Evolutionary conservation across 2,797 vertebrate genomes (phyloP), one percentile per base, ranked within the genome.

Genomic region (Poecilia wingei): DNA sequence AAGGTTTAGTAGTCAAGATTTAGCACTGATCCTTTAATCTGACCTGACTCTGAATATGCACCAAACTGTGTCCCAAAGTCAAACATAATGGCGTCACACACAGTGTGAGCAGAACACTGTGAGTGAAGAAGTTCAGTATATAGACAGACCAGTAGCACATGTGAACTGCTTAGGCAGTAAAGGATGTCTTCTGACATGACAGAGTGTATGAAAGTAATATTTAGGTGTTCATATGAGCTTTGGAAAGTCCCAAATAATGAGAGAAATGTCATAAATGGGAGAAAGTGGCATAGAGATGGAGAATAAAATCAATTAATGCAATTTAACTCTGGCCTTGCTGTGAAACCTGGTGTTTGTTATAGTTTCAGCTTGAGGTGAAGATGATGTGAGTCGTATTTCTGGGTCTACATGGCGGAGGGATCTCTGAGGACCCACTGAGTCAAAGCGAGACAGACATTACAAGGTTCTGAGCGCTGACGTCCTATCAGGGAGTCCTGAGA

Each of bases 311-410:
- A 25, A 25, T 12, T 41, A 45, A 76, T 36, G 59, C 28, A 74
- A 28, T 61, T 33, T 20, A 61, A 33, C 87, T 87, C 43, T 20
- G 28, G 80, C 66, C 64, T 36, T 82, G 79, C 76, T 86, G 80
- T 74, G 86, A 86, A 85, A 64, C 31, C 86, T 89, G 55, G n/a
- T 77, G 81, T 85, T 79, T 33, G 13, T 64, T 70, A 7, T 71
- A 31, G 73, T 6, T 70, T 57, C 13, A 61, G 28, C 73, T 84
- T 59, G 64, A 76, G 33, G 47, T 74, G 39, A 6, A 28, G 81
- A 77, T 85, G 73, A 74, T 47, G 61, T 46, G 82, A 74, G 51
- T 14, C 12, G 76, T 70, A 79, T 84, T 85, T 80, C 76, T 77
- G 59, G n/a, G 84, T 84, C 74, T 78, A 79, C 57, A 81, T 74